Base-by-base conservation (phyloP, 2,888 invertebrate genomes). In the Myopa tessellatipennis region DNA sequence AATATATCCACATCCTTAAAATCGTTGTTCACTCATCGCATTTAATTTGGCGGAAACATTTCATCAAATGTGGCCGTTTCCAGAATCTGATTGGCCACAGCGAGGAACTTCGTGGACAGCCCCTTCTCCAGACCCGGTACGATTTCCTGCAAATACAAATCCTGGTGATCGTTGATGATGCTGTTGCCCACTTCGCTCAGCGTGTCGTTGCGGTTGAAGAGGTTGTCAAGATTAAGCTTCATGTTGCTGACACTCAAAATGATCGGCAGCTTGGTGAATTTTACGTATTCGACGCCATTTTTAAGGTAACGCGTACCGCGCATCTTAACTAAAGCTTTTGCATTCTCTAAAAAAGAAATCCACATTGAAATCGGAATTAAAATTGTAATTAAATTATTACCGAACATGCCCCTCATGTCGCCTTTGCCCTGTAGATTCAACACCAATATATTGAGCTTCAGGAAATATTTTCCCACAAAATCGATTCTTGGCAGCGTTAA, bases 51-150 rank as follows among this genome's bases (percentile, higher is more conserved):
- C n/a, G 89, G 89, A 80, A 89, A 90, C 89, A 89, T 88, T 84
- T 89, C 89, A 82, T 89, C 89, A 60, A 84, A 89, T 5, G 89
- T 89, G 0, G 89, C 87, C 7, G 85, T 85, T 26, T 83, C 83
- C 74, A 89, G 81, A 58, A 89, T 87, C 74, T 87, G 84, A 82
- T 89, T 89, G 6, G 89, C 88, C 52, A 89, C 88, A 77, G 86
- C 86, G 3, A 88, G 77, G 76, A 89, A 90, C 78, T 88, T 88
- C 73, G 87, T 84, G 5, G 89, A 87, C 34, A 89, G 79, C 5
- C 87, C 87, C 45, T 85, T 86, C 79, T 89, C 89, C 70, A 89
- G 81, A 4, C 90, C 89, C 0, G 89, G 89, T 74, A 87, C 85
- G 69, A 89, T 87, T 80, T 89, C 89, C 74, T 82, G 85, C 50